Conservation (phyloP, 2,113 vertebrate species). For the Rhinogobius similis region DNA sequence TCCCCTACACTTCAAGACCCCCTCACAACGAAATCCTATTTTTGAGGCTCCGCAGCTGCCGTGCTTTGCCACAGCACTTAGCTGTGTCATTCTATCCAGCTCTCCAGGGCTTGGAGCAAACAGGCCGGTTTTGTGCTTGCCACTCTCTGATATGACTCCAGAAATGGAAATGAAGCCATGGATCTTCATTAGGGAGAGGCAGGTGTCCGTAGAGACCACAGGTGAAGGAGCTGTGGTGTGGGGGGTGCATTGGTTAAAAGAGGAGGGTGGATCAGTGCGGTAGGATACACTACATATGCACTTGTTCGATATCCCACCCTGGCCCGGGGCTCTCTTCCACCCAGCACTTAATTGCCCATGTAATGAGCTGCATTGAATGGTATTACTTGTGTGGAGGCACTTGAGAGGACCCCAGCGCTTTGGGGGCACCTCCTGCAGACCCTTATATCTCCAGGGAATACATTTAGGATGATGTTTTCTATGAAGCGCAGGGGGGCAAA, state of each 20-base stretch:
- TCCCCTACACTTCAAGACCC: slow-evolving; percentile 76
- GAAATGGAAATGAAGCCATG: slow-evolving; percentile 84
- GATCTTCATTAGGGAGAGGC: slow-evolving; percentile 90
- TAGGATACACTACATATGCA: slow-evolving; percentile 48
- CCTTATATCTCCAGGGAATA: slow-evolving; percentile 79
- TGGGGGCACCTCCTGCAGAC: slow-evolving; percentile 78
- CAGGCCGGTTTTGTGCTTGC: slow-evolving; percentile 79
- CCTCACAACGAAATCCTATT: slow-evolving; percentile 74
- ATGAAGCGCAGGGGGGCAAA: slow-evolving; percentile 63
- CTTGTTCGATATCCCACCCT: slow-evolving; percentile 43
- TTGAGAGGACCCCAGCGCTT: slow-evolving; percentile 77
- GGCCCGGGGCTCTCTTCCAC: slow-evolving; percentile 51
- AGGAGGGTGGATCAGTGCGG: slow-evolving; percentile 66
- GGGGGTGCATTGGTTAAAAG: slow-evolving; percentile 35
- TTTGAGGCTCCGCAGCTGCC: slow-evolving; percentile 82
- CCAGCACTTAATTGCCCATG: slow-evolving; percentile 87
- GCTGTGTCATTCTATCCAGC: slow-evolving; percentile 83
- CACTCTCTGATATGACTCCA: slow-evolving; percentile 83
- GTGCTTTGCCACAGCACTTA: slow-evolving; percentile 80
- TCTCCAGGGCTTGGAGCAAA: slow-evolving; percentile 74
- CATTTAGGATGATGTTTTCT: slow-evolving; percentile 77
- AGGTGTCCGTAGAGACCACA: slow-evolving; percentile 87
- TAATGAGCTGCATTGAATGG: slow-evolving; percentile 84
- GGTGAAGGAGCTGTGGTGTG: slow-evolving; percentile 81
- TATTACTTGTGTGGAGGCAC: slow-evolving; percentile 81